phyloP scores from a whole-genome alignment of 2,113 vertebrate species.

The Ceratotherium simum region DNA sequence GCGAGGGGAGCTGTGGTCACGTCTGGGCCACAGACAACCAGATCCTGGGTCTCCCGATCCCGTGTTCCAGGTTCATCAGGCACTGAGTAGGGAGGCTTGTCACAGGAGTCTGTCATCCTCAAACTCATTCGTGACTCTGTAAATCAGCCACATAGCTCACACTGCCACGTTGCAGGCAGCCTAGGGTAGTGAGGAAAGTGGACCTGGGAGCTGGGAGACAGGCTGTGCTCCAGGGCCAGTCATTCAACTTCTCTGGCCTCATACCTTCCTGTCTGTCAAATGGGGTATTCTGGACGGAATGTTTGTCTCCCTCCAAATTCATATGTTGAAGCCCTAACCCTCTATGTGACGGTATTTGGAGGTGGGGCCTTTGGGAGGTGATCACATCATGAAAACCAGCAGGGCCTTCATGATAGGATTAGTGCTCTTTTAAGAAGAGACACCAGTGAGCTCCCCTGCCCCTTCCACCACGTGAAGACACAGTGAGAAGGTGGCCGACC shows the following conservation, averaged over 20 bases:
- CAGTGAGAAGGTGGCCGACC: not conserved
- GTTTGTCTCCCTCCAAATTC: not conserved
- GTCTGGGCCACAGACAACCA: rapidly evolving
- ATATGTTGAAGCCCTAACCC: not conserved
- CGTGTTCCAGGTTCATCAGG: not conserved
- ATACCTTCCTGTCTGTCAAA: not conserved
- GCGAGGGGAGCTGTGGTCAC: not conserved
- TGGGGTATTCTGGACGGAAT: not conserved
- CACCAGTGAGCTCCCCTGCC: no score
- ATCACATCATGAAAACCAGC: not conserved
- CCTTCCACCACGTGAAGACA: rapidly evolving
- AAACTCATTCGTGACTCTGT: not conserved
- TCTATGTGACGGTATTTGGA: not conserved
- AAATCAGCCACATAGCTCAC: rapidly evolving
- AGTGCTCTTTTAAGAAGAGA: not conserved
- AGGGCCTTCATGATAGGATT: rapidly evolving
- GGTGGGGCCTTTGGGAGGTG: not conserved
- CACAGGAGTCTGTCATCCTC: not conserved
- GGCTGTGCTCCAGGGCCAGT: not conserved
- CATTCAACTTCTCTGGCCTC: not conserved
- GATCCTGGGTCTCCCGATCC: no score
- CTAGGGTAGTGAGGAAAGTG: not conserved
- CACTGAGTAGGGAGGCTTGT: not conserved
- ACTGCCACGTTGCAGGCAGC: rapidly evolving
- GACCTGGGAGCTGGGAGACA: not conserved